Evolutionary conservation across 2,797 vertebrate genomes (phyloP), one percentile per base, ranked within the genome.

Genomic region (Centropyge bicolor): DNA sequence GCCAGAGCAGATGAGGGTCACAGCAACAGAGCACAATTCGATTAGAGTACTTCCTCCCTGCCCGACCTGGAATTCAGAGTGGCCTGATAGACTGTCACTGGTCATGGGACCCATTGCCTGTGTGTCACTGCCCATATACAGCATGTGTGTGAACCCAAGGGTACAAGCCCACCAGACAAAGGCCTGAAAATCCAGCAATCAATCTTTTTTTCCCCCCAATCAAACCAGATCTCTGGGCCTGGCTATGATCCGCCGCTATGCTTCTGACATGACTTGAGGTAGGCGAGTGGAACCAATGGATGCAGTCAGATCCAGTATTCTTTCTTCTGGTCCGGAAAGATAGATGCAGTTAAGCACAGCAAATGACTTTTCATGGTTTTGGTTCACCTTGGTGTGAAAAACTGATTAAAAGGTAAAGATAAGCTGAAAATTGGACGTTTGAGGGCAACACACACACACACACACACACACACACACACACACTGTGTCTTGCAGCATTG

Each of bases 1-100:
- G 46, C 57, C 49, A 11, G 60, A 65, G 55, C 66, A 67, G 66
- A 82, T 57, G 76, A 76, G 80, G 78, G 56, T 87, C 81, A 80
- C 61, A 41, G 77, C 38, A 9, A 74, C 57, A 59, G 60, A 80
- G 76, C 41, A 55, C 63, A 80, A 79, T 86, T 86, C 14, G 70
- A 91, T 89, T 87, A 85, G 66, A 70, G 35, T 51, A 69, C 69
- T 70, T 86, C 81, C 76, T 87, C 74, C 67, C 17, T 66, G 48
- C 54, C 51, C 61, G 38, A 63, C 4, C 24, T 71, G 80, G 72
- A 86, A 63, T 71, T 64, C 59, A 61, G 14, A 11, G 0, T 20
- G 60, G 51, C 66, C 54, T 57, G 56, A 20, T 56, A 80, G n/a
- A 68, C 48, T 49, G 19, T 19, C 31, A 4, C 22, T 3, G 19